phyloP scores from a whole-genome alignment of 35 echinoderm and acorn worm species.

The Apostichopus parvimensis region DNA sequence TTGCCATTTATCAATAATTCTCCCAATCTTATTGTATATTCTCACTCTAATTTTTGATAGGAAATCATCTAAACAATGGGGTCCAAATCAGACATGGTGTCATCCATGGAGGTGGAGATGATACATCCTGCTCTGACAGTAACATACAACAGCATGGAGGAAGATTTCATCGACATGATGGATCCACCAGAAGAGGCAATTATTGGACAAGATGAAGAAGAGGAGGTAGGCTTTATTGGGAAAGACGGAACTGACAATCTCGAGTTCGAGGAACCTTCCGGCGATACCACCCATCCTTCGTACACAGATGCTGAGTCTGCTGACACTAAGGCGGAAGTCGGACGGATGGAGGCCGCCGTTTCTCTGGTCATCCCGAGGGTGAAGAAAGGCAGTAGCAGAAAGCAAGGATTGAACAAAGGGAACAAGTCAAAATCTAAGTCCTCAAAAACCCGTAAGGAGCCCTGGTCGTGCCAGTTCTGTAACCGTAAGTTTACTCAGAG shows the following conservation, averaged over 20 bases:
- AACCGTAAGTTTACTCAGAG: conserved; percentile 50
- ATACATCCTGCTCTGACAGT: conserved; percentile 12
- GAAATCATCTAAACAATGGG: conserved; percentile 36
- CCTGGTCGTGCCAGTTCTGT: conserved; percentile 45
- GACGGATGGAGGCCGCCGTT: background rate
- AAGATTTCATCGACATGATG: conserved; percentile 58
- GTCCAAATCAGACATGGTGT: conserved; percentile 51
- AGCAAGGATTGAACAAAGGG: background rate
- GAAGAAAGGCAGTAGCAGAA: conserved; percentile 6
- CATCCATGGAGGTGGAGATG: conserved; percentile 30
- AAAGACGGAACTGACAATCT: background rate
- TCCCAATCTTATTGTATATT: background rate
- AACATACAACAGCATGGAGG: conserved; percentile 31
- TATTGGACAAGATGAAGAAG: background rate
- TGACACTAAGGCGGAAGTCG: background rate
- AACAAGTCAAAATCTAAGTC: conserved; percentile 31
- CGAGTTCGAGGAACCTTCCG: background rate
- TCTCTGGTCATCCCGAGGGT: background rate
- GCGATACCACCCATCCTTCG: background rate
- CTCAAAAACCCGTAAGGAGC: conserved; percentile 40
- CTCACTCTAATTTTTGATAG: background rate
- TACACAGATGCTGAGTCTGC: background rate
- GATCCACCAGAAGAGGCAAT: conserved; percentile 51
- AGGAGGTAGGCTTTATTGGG: background rate
- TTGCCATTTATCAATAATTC: too few species aligned